phyloP scores from a whole-genome alignment of 2,113 vertebrate genomes.

The Okapia johnstoni region DNA sequence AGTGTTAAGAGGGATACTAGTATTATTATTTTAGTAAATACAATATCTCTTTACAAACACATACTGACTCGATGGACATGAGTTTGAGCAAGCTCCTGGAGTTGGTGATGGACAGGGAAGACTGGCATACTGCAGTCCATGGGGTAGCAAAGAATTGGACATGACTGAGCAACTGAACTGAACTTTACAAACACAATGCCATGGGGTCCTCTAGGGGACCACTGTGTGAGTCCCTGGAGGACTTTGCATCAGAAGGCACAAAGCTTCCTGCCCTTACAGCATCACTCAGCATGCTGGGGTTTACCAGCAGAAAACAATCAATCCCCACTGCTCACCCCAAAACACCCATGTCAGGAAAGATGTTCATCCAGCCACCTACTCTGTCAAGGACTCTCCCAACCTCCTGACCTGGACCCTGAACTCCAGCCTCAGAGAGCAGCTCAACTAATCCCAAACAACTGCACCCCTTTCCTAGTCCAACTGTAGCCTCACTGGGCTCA shows the following conservation, averaged over 20 bases:
- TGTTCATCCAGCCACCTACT: background rate
- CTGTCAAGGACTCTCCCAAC: conserved; percentile 1
- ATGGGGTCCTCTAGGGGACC: background rate
- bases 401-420: background rate
- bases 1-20: background rate
- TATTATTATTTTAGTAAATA: conserved; percentile 16
- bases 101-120: background rate
- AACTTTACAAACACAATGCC: background rate
- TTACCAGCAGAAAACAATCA: background rate
- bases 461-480: background rate
- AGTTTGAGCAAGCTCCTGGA: background rate
- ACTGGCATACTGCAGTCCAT: background rate
- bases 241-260: background rate
- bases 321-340: background rate
- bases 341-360: background rate
- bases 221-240: background rate
- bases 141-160: background rate
- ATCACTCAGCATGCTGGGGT: background rate
- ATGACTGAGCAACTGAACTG: background rate
- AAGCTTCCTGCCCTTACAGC: background rate
- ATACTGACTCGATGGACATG: background rate
- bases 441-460: conserved; percentile 55
- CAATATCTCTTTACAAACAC: background rate
- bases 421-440: background rate
- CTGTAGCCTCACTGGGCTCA: background rate